phyloP scores from a whole-genome alignment of 1,140 invertebrate species.

The Drosophila quadrilineata region DNA sequence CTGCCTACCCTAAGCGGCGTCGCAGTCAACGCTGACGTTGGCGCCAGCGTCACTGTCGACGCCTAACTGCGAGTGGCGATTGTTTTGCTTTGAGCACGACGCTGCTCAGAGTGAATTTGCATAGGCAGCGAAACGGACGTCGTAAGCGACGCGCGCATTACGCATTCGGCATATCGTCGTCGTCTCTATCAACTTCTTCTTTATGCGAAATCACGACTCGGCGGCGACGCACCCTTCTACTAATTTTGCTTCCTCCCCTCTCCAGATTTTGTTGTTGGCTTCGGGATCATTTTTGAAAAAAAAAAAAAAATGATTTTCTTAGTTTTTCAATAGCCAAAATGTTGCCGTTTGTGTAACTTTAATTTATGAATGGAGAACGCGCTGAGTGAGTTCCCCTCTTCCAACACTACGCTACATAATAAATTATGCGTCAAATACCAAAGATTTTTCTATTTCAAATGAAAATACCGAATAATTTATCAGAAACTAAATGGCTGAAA shows the following conservation, averaged over 20 bases:
- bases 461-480: conserved; percentile 57
- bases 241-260: not conserved
- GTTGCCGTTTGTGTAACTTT: conserved; percentile 58
- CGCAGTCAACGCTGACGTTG: not conserved
- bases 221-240: conserved; percentile 5
- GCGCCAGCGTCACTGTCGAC: not conserved
- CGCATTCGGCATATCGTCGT: not conserved
- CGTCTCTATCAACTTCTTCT: conserved; percentile 1
- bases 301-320: conserved; percentile 16
- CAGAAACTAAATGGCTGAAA: conserved; percentile 47
- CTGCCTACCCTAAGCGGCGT: not conserved
- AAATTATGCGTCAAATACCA: conserved; percentile 61
- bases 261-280: conserved; percentile 26
- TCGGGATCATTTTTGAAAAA: conserved; percentile 43
- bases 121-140: conserved; percentile 57
- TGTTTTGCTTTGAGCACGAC: conserved; percentile 8
- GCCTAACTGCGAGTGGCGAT: not conserved
- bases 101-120: conserved; percentile 63
- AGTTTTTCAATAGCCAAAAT: conserved; percentile 11
- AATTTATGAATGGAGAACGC: conserved; percentile 67
- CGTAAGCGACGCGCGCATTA: conserved; percentile 10
- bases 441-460: conserved; percentile 44
- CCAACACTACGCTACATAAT: conserved; percentile 36
- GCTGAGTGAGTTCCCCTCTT: conserved; percentile 43
- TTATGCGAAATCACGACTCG: conserved; percentile 20